Evolutionary conservation across 53 echinoderm and acorn worm genomes (phyloP), one percentile per base, ranked within the genome.

Genomic region (Echinometra lucunter): DNA sequence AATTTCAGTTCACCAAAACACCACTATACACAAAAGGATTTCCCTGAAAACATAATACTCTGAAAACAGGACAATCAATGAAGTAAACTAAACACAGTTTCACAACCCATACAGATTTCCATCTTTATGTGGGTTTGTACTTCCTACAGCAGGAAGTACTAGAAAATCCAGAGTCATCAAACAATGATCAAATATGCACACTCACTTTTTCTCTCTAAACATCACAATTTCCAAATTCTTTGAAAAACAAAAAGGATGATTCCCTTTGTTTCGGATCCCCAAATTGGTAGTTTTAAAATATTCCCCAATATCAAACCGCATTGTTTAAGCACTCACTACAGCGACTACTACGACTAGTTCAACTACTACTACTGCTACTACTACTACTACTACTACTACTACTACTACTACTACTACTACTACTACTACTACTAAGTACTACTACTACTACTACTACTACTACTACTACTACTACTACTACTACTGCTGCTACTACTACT

Each of bases 1-100:
- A 42, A 4, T 78, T 38, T 38, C 78, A 42, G 4, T 42, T 40
- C 38, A 38, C 78, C 10, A 42, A 35, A 74, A n/a, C 53, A 38
- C 42, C 21, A 21, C 38, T 40, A 30, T 38, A 11, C 40, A 78
- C 32, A 69, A 30, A 8, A 3, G 34, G 30, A 5, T 85, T 85
- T 85, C 85, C 85, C 49, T 85, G 85, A 53, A 85, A 47, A 25
- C 15, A 49, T n/a, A 30, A 78, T 78, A 78, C n/a, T 16, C 49
- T 47, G 85, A 53, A 47, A 85, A n/a, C 49, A 85, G 85, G 49
- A 82, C 30, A n/a, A 27, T 13, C 40, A 18, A 75, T 83, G 45
- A 47, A 11, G n/a, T 27, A 83, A 85, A 81, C 42, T 42, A 81
- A 85, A 28, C 30, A 83, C 7, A 85, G 85, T 85, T 45, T 85